Evolutionary conservation across 2,888 invertebrate species (phyloP).

Genomic region (Luperina testacea): DNA sequence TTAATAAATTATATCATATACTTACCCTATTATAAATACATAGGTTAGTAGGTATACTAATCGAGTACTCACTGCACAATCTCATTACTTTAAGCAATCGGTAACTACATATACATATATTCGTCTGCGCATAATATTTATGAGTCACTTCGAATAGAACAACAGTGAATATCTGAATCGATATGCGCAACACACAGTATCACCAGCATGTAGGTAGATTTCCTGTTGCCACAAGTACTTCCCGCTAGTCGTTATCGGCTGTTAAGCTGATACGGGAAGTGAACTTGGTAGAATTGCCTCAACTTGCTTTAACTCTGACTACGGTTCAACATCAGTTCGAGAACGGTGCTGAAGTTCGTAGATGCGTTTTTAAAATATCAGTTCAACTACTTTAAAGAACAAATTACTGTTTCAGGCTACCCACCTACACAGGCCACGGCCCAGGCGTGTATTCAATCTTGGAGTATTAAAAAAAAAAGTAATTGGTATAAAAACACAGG

Average conservation of each 20-base stretch:
- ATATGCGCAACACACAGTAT: constrained; percentile 24
- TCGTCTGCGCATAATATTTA: constrained; percentile 18
- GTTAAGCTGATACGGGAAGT: constrained; percentile 48
- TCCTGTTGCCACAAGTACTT: constrained; percentile 34
- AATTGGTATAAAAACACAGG: constrained; percentile 17
- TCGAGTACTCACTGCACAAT: constrained; percentile 18
- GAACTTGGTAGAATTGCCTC: constrained; percentile 34
- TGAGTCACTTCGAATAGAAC: constrained; percentile 24
- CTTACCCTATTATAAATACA: neutral
- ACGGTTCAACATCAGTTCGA: constrained; percentile 26
- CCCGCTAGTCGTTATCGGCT: constrained; percentile 43
- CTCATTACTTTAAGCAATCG: constrained; percentile 45
- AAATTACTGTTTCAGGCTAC: neutral
- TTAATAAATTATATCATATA: constrained; percentile 18
- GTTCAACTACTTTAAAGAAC: neutral
- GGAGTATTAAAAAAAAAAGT: constrained; percentile 15
- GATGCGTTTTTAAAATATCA: neutral
- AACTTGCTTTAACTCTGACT: constrained; percentile 40
- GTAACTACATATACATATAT: constrained; percentile 16
- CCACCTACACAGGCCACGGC: neutral
- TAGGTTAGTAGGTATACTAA: constrained; percentile 10
- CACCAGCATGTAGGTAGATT: constrained; percentile 15
- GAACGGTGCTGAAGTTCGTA: constrained; percentile 7
- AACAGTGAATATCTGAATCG: constrained; percentile 30
- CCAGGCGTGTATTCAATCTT: constrained; percentile 17